Evolutionary conservation across 2,888 invertebrate genomes (phyloP).

Genomic region (Orthosia incerta): DNA sequence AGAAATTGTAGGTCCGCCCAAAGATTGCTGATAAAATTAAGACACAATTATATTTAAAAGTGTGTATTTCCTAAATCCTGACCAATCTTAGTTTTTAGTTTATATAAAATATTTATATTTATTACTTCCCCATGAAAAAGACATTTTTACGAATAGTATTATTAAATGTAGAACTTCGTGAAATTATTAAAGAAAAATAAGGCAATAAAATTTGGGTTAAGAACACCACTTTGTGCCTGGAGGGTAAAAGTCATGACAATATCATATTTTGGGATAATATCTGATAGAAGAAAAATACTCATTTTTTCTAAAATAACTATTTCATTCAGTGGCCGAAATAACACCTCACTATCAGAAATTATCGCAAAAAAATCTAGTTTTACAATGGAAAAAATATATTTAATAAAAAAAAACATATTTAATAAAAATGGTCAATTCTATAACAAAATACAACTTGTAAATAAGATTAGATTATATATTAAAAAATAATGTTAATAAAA

Average conservation of each 20-base stretch:
- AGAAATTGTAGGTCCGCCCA: slow-evolving; percentile 4
- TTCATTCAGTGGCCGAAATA: slow-evolving; percentile 39
- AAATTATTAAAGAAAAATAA: slow-evolving; percentile 74
- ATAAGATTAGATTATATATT: slow-evolving; percentile 87
- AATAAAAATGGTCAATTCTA: slow-evolving; percentile 87
- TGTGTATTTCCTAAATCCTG: slow-evolving; percentile 89
- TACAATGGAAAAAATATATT: slow-evolving; percentile 77
- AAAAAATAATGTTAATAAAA: slow-evolving; percentile 83
- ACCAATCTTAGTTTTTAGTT: slow-evolving; percentile 88
- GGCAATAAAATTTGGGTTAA: slow-evolving; percentile 89
- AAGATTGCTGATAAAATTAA: slow-evolving; percentile 67
- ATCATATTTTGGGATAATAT: slow-evolving; percentile 77
- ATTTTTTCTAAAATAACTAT: slow-evolving; percentile 44
- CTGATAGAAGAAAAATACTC: slow-evolving; percentile 68
- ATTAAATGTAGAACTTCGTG: slow-evolving; percentile 89
- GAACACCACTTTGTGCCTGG: slow-evolving; percentile 89
- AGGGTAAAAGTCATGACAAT: slow-evolving; percentile 84
- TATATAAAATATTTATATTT: slow-evolving; percentile 87
- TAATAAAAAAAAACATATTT: slow-evolving; percentile 80
- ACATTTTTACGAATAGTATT: slow-evolving; percentile 91
- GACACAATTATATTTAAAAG: slow-evolving; percentile 75
- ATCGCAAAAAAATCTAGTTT: slow-evolving; percentile 74
- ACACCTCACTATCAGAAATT: slow-evolving; percentile 73
- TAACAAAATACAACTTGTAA: slow-evolving; percentile 85
- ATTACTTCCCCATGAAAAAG: slow-evolving; percentile 88